Base-by-base conservation (phyloP, 2,797 vertebrate genomes). In the Chlorospingus flavigularis region DNA sequence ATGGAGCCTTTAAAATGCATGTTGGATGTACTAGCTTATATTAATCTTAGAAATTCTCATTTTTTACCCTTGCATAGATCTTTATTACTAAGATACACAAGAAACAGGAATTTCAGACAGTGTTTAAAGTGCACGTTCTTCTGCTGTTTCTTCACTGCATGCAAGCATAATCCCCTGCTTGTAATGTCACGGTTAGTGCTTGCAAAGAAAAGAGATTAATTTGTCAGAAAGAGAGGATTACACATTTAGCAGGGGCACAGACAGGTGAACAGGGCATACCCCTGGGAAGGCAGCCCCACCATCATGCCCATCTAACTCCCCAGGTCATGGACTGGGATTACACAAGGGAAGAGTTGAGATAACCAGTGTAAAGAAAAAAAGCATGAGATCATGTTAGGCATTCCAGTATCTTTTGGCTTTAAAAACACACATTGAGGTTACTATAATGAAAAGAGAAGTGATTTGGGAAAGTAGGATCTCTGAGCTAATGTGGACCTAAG, bases 151-250 rank as follows among this genome's bases (percentile, higher is more conserved):
- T 55, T 88, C 39, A 28, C 50, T 88, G 51, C 30, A 40, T n/a
- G 35, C 85, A 88, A 88, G 14, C 25, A 37, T 94, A 96, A 92
- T 95, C 93, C 55, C 72, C 58, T 62, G 43, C n/a, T 88, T 95
- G 67, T 93, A 92, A 86, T 66, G 82, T 88, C 81, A 73, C 45
- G 45, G 83, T 30, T 45, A 45, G 65, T 90, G 74, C 82, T 72
- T 39, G 24, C 0, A 0, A 54, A 85, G 6, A 7, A 62, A 78
- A 81, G 88, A 86, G 84, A 96, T 91, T 95, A 90, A 90, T 96
- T 94, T 95, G 58, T 94, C 65, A 89, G 92, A 80, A 94, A 85
- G 47, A 81, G 76, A 82, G 77, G 92, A 96, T 96, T 96, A 96
- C 54, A 43, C 42, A n/a, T 80, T 88, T 72, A 94, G 67, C 72